Base-by-base conservation (phyloP, 2,797 vertebrate genomes). In the Sebastiscus tertius region DNA sequence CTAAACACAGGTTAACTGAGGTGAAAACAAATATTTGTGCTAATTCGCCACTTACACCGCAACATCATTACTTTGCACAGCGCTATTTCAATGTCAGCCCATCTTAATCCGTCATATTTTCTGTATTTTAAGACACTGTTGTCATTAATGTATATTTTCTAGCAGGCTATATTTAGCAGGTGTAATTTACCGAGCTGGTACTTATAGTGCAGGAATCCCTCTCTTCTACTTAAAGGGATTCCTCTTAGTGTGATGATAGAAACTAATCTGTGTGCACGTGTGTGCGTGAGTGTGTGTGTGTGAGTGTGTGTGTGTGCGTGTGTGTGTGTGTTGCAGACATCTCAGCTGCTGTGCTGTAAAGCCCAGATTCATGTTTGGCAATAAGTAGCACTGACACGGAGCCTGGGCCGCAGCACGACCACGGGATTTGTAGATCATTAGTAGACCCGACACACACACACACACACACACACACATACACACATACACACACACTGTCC, bases 391-490 rank as follows among this genome's bases (percentile, higher is more conserved):
- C 64, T 84, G 84, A 91, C 74, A 81, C 12, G 5, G 71, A 85
- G 87, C 67, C 75, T 73, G 68, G 77, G 63, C 73, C 20, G 34
- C 87, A 82, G 84, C 82, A 81, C 16, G 29, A 83, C 89, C 81
- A 42, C 71, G 73, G 88, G 84, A 93, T 92, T 93, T 93, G 88
- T 84, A 91, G 82, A 87, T 93, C 85, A 92, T 94, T 92, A 93
- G 83, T 55, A 77, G 83, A 72, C 16, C 64, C 12, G 2, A 62
- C 26, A 52, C 34, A 54, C 73, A 72, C 34, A 46, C 34, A 16
- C 54, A 49, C 54, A 59, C 61, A 39, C 61, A 42, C 77, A 31
- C 42, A 46, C 49, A 33, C 59, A 52, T 52, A 33, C 31, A 31
- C 29, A 39, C 81, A 71, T 74, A 36, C 31, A 65, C 62, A 54